These are phyloP conservation scores for Pelodiscus sinensis DNA, from an alignment of 2,113 vertebrate species.

Conservation along the genomic window DNA sequence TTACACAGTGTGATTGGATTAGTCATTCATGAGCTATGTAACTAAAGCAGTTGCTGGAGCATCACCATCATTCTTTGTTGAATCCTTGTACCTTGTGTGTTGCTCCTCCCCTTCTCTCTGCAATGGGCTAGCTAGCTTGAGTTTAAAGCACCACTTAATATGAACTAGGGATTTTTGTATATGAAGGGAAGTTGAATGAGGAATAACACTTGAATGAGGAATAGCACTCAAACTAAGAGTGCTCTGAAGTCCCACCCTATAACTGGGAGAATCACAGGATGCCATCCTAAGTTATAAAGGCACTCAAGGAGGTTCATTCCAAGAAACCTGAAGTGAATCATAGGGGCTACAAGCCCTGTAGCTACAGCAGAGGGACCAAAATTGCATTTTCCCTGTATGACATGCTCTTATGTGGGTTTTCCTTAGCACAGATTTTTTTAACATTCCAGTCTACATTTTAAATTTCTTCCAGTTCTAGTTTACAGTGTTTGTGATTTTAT, in stretches of 20 bases:
- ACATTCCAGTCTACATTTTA: background rate
- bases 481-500: background rate
- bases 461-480: background rate
- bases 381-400: background rate
- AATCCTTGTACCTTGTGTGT: background rate
- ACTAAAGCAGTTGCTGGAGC: background rate
- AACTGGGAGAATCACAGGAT: too few species aligned
- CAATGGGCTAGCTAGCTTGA: background rate
- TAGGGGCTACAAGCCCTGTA: background rate
- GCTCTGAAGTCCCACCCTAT: too few species aligned
- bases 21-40: background rate
- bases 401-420: background rate
- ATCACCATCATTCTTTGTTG: background rate
- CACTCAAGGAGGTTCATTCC: background rate
- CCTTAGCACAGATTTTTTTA: background rate
- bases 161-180: too few species aligned
- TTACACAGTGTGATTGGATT: background rate
- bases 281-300: too few species aligned
- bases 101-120: background rate
- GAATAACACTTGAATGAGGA: too few species aligned
- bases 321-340: background rate
- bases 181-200: too few species aligned
- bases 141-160: background rate
- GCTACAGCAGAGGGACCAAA: background rate
- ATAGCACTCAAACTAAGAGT: too few species aligned